Percentiles rank a stretch among this genome's conserved stretches.
Conservation (phyloP, 2,113 vertebrate species). For the Mus spicilegus region DNA sequence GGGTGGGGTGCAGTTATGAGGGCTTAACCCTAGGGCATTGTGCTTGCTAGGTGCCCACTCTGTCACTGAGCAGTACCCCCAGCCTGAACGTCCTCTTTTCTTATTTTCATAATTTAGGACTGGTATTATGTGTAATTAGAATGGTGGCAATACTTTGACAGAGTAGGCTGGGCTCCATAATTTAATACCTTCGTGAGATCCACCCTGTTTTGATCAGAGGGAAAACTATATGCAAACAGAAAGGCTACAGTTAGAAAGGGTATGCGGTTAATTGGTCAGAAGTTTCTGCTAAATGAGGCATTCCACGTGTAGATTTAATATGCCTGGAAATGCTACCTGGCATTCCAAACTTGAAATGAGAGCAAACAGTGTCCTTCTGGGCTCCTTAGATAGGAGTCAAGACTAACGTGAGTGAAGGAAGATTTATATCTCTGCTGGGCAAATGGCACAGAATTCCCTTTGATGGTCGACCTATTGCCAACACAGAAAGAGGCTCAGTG, state of each 20-base stretch:
- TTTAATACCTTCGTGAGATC: not conserved
- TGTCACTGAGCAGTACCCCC: not conserved
- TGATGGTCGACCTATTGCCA: constrained; percentile 68
- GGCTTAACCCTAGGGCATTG: not conserved
- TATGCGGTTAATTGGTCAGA: not conserved
- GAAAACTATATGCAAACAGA: constrained; percentile 52
- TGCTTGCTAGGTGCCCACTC: too few relatives aligned
- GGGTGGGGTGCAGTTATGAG: not conserved
- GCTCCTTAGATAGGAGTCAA: constrained; percentile 29
- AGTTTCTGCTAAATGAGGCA: not conserved
- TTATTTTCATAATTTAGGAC: not conserved
- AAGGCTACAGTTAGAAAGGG: constrained; percentile 1
- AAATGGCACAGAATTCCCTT: constrained; percentile 71
- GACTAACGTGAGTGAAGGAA: constrained; percentile 57
- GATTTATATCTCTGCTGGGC: constrained; percentile 76
- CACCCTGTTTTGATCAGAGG: constrained; percentile 11
- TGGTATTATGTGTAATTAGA: not conserved
- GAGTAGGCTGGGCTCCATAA: not conserved
- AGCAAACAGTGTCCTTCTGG: constrained; percentile 51
- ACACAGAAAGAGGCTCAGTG: constrained; percentile 28
- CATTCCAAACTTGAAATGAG: constrained; percentile 63
- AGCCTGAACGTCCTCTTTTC: not conserved
- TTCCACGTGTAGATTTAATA: constrained; percentile 48
- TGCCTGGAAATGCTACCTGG: constrained; percentile 57
- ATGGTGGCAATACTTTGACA: not conserved